A percentile compares a stretch with the other conserved stretches of the same genome.
phyloP scores from a whole-genome alignment of 2,113 vertebrate genomes.

The Nibea coibor region DNA sequence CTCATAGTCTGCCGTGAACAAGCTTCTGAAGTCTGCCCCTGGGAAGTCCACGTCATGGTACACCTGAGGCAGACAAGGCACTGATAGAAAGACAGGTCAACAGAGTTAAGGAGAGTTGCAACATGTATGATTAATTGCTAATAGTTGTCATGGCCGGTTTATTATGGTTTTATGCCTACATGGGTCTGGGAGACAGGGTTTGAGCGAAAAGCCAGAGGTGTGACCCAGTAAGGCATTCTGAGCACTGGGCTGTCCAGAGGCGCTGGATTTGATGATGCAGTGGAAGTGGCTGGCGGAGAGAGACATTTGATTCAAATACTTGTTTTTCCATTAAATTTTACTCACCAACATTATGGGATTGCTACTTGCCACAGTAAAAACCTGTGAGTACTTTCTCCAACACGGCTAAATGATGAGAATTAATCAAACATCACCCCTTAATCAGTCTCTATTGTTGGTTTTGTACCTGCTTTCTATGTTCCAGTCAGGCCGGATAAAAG shows the following conservation, averaged over 20 bases:
- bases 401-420: too few relatives aligned
- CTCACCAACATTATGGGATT: too few relatives aligned
- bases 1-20: background rate
- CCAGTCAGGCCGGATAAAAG: slow-evolving; percentile 39
- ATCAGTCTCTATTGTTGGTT: background rate
- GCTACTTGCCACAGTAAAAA: too few relatives aligned
- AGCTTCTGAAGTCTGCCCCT: background rate
- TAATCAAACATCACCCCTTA: too few relatives aligned
- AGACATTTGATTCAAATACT: background rate
- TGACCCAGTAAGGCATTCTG: background rate
- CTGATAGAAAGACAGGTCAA: background rate
- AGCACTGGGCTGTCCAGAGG: background rate
- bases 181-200: background rate
- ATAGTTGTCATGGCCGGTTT: background rate
- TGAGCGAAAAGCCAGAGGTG: background rate
- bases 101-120: too few relatives aligned
- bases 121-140: too few relatives aligned
- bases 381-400: too few relatives aligned
- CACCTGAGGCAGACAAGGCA: background rate
- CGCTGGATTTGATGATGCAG: background rate
- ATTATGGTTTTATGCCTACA: background rate
- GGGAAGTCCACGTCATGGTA: background rate
- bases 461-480: background rate
- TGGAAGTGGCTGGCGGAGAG: background rate
- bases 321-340: too few relatives aligned